Base-by-base conservation (phyloP, 2,888 invertebrate genomes). In the Boloria euphrosyne region DNA sequence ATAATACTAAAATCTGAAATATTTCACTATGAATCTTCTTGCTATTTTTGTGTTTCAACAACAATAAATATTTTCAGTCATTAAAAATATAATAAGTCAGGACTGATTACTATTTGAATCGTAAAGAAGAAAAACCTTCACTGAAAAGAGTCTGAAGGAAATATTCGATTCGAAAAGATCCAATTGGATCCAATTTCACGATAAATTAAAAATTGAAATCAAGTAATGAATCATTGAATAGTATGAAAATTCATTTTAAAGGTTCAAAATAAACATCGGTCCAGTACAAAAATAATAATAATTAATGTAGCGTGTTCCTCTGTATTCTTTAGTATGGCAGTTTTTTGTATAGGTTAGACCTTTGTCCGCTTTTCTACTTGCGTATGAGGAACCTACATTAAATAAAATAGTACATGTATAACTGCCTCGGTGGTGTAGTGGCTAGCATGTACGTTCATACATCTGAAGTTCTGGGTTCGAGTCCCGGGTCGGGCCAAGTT, bases 161-260 rank as follows among this genome's bases (percentile, higher is more conserved):
- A 50, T 31, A 64, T 57, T 51, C 27, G 3, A 53, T 14, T 22
- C 38, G 22, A 47, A 53, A 46, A 52, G 52, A 59, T 58, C 51
- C 57, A 51, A 59, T 65, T 46, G 52, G 46, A 53, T 44, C 52
- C 64, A 46, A 47, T 65, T 59, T 65, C 59, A 65, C 52, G 59
- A 43, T 63, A 63, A 63, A 64, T 64, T 64, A 52, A 58, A 64
- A 64, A 65, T 65, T 65, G 58, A 65, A 59, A 59, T 44, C 58
- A 52, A 51, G 31, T 53, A 59, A 55, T 49, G 55, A 63, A 65
- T 65, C 52, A 65, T 50, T 44, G 44, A 57, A 57, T 52, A 65
- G 57, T 51, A 53, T 52, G 38, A 59, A 57, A 50, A 65, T 38
- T 46, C 46, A 53, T 51, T 38, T 47, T 59, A 51, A 59, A 59